Evolutionary conservation across 2,888 invertebrate species (phyloP).

Genomic region (Caenorhabditis sp.): DNA sequence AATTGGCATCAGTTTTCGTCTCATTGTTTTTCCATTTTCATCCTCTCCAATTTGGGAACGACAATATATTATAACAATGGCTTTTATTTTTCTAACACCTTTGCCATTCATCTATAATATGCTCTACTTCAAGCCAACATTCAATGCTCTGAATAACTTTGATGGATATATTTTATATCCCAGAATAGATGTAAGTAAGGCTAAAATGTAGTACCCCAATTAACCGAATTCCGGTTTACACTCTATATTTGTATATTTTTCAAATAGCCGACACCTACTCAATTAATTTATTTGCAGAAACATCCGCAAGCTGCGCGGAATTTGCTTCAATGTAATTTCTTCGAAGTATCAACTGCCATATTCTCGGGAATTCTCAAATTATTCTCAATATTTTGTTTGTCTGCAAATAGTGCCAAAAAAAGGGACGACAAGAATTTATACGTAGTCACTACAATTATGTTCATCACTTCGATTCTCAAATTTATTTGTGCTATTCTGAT

Average conservation of each 20-base stretch:
- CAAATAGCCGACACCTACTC: too few relatives aligned
- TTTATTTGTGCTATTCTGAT: conserved; percentile 4
- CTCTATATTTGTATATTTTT: too few relatives aligned
- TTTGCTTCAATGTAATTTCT: not conserved
- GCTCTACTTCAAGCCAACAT: not conserved
- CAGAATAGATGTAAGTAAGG: not conserved
- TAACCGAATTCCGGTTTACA: not conserved
- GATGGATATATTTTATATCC: conserved; percentile 6
- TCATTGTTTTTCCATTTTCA: conserved; percentile 14
- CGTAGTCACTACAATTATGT: conserved; percentile 5
- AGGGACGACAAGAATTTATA: conserved; percentile 5
- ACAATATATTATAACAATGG: not conserved
- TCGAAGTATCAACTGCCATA: conserved; percentile 1
- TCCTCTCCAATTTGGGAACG: conserved; percentile 9
- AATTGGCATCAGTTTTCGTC: conserved; percentile 8
- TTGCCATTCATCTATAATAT: conserved; percentile 5
- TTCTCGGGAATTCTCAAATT: not conserved
- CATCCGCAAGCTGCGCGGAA: not conserved
- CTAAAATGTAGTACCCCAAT: not conserved
- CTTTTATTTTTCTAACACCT: conserved; percentile 2
- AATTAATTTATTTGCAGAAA: too few relatives aligned
- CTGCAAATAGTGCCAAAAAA: not conserved
- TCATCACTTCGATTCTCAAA: not conserved
- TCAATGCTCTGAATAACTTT: not conserved
- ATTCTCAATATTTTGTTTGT: not conserved